Percentiles rank a stretch among this genome's conserved stretches.
These are phyloP conservation scores for Capromys pilorides DNA, from an alignment of 2,797 vertebrate genomes.

Conservation along the genomic window DNA sequence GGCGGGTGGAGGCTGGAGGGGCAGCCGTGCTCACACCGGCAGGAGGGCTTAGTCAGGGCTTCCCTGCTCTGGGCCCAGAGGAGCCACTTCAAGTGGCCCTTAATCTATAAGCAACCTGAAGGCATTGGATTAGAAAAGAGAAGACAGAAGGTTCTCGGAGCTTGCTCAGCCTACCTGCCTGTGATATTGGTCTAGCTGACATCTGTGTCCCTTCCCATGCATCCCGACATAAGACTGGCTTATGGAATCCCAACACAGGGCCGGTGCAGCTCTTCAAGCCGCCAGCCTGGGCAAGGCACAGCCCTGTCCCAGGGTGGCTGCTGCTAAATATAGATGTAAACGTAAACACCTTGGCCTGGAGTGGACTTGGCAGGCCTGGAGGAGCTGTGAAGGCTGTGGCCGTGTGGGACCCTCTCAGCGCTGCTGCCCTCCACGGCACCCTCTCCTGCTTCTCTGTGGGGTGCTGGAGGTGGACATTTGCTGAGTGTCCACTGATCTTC, in stretches of 20 bases:
- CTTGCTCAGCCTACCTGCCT: too few relatives aligned
- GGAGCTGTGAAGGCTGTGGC: fast-evolving
- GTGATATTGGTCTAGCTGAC: background rate
- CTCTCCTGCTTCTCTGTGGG: background rate
- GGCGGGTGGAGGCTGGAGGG: fast-evolving
- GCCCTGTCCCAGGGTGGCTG: background rate
- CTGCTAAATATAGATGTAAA: background rate
- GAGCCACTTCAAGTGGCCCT: background rate
- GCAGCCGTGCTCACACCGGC: background rate
- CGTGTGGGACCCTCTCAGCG: fast-evolving
- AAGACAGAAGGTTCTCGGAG: background rate
- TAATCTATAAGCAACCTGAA: background rate
- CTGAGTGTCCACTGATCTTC: fast-evolving
- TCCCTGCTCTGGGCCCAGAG: background rate
- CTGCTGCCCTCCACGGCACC: fast-evolving
- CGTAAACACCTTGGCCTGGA: background rate
- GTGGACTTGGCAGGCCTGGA: background rate
- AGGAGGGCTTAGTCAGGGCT: background rate
- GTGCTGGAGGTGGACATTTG: fast-evolving
- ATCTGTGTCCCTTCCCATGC: too few relatives aligned
- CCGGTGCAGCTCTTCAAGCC: fast-evolving
- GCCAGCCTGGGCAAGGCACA: background rate
- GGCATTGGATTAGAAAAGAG: background rate
- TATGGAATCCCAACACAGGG: fast-evolving
- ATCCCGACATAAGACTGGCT: too few relatives aligned